Base-by-base conservation (phyloP, 2,113 vertebrate genomes). In the Suncus etruscus region DNA sequence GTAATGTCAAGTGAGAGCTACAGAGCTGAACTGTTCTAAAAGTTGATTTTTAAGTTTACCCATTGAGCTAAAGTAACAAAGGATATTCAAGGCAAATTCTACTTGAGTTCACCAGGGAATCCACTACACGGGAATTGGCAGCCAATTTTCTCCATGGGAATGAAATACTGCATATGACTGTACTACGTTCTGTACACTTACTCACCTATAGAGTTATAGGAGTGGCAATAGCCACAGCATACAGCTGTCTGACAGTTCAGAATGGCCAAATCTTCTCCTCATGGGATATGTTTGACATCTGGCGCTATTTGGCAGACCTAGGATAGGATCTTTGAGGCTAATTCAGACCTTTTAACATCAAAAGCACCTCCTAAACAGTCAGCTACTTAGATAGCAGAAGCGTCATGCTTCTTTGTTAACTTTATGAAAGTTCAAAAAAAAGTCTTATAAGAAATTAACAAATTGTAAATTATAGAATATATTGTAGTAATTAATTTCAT, bases 221-320 rank as follows among this genome's bases (percentile, higher is more conserved):
- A 22, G 22, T 70, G 54, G 22, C 16, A 25, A 51, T 27, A 48
- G 48, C 6, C 39, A 74, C 25, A 66, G 70, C 6, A 12, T 32
- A 68, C 29, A 87, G 73, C 69, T 83, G 68, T 20, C 18, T 82
- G 70, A 54, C 12, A 86, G 61, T 27, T n/a, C 65, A 88, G 32
- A 50, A 6, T 87, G 25, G 81, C 86, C 86, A 87, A 90, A 61
- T 73, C 11, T 31, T 88, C 51, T 84, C 66, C 89, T 83, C 89
- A 22, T 47, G 79, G 80, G 91, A 79, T 2, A 50, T 6, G n/a
- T 48, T 75, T 87, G 47, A 88, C 50, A 93, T 84, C 75, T 93
- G 86, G 12, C 75, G 2, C 29, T 39, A 25, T 50, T 82, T 90
- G 66, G 75, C 79, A 78, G 70, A 76, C 5, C 25, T 76, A 87